These are phyloP conservation scores for Corvus hawaiiensis DNA, from an alignment of 2,113 vertebrate species.

Conservation along the genomic window DNA sequence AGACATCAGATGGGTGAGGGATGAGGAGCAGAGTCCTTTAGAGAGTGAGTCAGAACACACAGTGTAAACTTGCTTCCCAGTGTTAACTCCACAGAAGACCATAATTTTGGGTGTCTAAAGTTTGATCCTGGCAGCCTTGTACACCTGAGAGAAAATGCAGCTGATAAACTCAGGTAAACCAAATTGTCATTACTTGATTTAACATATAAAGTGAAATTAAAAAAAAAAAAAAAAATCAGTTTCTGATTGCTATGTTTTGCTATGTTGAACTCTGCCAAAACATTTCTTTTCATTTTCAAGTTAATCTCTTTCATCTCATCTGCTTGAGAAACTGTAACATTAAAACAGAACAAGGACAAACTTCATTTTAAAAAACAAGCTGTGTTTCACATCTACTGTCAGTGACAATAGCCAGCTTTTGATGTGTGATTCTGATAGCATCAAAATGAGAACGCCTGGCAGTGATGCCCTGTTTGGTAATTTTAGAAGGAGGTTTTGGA, in stretches of 20 bases:
- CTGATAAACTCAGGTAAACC: not conserved
- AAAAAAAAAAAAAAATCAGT: not conserved
- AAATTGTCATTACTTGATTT: not conserved
- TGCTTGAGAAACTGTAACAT: not conserved
- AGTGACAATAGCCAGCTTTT: slow-evolving; percentile 56
- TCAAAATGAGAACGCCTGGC: slow-evolving; percentile 42
- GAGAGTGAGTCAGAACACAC: not conserved
- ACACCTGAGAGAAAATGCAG: not conserved
- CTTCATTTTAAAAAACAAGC: slow-evolving; percentile 62
- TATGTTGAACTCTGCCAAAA: not conserved
- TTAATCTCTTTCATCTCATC: not conserved
- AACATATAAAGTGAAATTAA: not conserved
- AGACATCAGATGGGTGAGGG: not conserved
- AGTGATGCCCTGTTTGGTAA: slow-evolving; percentile 1
- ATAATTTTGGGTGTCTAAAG: not conserved
- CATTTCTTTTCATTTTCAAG: not conserved
- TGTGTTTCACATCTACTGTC: slow-evolving; percentile 50
- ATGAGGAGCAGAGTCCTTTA: not conserved
- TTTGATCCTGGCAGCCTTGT: rapidly evolving
- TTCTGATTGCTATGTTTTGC: not conserved
- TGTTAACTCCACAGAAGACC: not conserved
- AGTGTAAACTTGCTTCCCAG: not conserved
- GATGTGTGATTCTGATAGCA: slow-evolving; percentile 36
- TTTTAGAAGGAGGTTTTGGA: slow-evolving; percentile 18
- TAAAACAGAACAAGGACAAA: not conserved